phyloP scores from a whole-genome alignment of 2,113 vertebrate genomes.

The Silurus glanis region DNA sequence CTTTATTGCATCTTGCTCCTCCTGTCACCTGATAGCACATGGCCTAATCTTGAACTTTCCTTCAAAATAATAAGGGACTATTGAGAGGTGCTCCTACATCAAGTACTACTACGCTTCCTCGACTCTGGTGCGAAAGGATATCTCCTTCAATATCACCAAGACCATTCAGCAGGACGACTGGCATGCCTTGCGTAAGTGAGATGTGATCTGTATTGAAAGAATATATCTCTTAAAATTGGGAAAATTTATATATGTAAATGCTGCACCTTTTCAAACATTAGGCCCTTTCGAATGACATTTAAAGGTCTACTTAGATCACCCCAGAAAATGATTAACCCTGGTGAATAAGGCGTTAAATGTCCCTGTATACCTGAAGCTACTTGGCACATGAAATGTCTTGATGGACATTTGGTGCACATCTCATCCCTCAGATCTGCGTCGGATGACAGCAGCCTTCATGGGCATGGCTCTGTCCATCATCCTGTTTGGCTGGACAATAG shows the following conservation, averaged over 20 bases:
- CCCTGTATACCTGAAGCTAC: too few relatives aligned
- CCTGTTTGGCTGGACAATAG: conserved; percentile 87
- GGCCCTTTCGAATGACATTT: not conserved
- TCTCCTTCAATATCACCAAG: conserved; percentile 87
- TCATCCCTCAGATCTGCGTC: conserved; percentile 64
- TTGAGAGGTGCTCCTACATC: conserved; percentile 79
- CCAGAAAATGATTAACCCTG: not conserved
- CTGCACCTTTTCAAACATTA: not conserved
- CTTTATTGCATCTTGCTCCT: not conserved
- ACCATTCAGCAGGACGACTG: conserved; percentile 89
- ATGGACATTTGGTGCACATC: not conserved
- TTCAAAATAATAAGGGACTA: conserved; percentile 36
- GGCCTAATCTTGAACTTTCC: conserved; percentile 3
- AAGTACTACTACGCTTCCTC: conserved; percentile 88
- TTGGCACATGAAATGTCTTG: not conserved
- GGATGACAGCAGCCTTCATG: conserved; percentile 73
- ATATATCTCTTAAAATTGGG: too few relatives aligned
- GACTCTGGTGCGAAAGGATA: conserved; percentile 78
- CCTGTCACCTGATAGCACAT: not conserved
- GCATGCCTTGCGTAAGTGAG: conserved; percentile 85
- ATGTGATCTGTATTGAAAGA: not conserved
- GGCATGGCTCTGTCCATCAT: conserved; percentile 88
- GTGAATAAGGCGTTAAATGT: not conserved
- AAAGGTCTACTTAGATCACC: not conserved
- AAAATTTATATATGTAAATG: not conserved